phyloP scores from a whole-genome alignment of 2,113 vertebrate genomes.

The Tragulus kanchil region DNA sequence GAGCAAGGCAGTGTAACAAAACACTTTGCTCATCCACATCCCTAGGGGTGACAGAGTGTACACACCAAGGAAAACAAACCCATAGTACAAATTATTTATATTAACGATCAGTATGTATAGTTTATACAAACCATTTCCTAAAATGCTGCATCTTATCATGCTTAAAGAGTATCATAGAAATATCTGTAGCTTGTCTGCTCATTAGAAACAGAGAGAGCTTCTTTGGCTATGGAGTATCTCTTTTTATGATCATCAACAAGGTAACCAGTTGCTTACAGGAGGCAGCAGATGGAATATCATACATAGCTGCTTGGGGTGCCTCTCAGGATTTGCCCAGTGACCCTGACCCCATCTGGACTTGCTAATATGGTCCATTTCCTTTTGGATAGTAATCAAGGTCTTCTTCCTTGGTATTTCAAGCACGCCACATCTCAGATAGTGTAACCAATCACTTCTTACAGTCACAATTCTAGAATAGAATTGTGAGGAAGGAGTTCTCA shows the following conservation, averaged over 20 bases:
- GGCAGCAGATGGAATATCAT: neutral
- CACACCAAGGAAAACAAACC: slow-evolving; percentile 70
- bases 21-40: slow-evolving; percentile 63
- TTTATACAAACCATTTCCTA: slow-evolving; percentile 51
- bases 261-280: neutral
- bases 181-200: slow-evolving; percentile 16
- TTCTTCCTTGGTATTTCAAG: neutral
- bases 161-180: slow-evolving; percentile 35
- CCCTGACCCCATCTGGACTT: neutral
- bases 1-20: slow-evolving; percentile 2
- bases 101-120: slow-evolving; percentile 43
- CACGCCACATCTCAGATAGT: neutral
- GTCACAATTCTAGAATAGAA: neutral
- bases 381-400: neutral
- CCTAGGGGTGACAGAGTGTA: neutral
- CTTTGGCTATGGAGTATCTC: neutral
- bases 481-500: neutral
- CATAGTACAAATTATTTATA: slow-evolving; percentile 62
- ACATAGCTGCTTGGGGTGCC: neutral
- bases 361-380: slow-evolving; percentile 7
- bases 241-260: neutral
- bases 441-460: neutral
- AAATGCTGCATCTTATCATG: neutral
- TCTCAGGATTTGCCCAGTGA: slow-evolving; percentile 45
- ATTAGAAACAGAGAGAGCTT: slow-evolving; percentile 22